Base-by-base conservation (phyloP, 1,140 invertebrate genomes). In the Leptopilina clavipes region DNA sequence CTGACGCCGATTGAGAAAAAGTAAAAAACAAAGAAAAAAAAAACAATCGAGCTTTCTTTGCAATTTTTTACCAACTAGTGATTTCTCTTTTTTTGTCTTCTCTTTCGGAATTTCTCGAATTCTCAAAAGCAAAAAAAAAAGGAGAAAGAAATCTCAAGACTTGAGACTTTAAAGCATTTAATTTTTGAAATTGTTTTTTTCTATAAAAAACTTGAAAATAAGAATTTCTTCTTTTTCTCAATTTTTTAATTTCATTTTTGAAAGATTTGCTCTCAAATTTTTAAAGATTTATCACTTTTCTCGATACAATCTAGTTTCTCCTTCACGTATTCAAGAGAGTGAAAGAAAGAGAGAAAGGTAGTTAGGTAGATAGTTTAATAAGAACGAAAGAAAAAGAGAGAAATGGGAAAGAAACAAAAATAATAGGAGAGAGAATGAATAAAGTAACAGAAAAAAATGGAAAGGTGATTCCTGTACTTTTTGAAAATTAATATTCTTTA, bases 371-470 rank as follows among this genome's bases (percentile, higher is more conserved):
- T 52, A 52, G 48, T 52, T 65, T 37, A 65, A 65, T 31, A 37
- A 65, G 59, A 65, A 37, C 22, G 19, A 59, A 12, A 65, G 10
- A 65, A 10, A 65, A 5, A 65, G 56, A 54, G 52, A 54, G 31
- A 76, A 43, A 75, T 48, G 52, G 73, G 5, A 52, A 52, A 17
- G 48, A n/a, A 52, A 52, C 1, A 52, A 17, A 52, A 71, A 40
- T 7, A 22, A 12, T 31, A 22, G 12, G 22, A 14, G 22, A 65
- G 59, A 65, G 22, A 37, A 22, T 25, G 59, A 65, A 65, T 65
- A 22, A 44, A 59, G 48, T 48, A 79, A 71, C 25, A 44, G 14
- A 76, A 65, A 73, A 77, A 73, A 44, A 25, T 40, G 25, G 19
- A 56, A 56, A 9, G 19, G 19, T 59, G 5, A 14, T 65, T 65